Conservation (phyloP, 2,113 vertebrate genomes). For the Dunckerocampus dactyliophorus region DNA sequence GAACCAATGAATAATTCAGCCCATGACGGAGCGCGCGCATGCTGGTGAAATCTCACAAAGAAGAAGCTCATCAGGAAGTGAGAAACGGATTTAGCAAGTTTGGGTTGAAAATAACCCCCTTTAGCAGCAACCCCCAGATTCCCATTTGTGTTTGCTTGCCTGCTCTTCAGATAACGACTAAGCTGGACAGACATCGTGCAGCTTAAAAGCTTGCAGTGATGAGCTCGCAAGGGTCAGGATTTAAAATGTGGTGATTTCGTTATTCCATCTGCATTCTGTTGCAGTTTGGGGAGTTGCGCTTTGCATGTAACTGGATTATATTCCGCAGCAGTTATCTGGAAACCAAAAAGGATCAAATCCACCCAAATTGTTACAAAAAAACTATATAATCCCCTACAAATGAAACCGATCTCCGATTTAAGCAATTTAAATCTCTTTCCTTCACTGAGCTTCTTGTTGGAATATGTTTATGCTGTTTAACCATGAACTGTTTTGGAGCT, state of each 20-base stretch:
- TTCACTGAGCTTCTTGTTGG: not conserved
- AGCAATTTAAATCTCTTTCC: not conserved
- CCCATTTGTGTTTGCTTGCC: constrained; percentile 10
- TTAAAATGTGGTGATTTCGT: constrained; percentile 26
- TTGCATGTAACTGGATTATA: constrained; percentile 31
- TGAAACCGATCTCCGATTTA: constrained; percentile 5
- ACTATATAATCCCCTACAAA: constrained; percentile 1
- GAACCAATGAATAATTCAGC: constrained; percentile 21
- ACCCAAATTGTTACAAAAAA: not conserved
- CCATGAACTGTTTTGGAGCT: no score
- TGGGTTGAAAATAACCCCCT: constrained; percentile 16
- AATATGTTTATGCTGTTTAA: not conserved
- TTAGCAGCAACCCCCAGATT: constrained; percentile 3
- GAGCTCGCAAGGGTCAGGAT: constrained; percentile 24
- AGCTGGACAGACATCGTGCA: constrained; percentile 34
- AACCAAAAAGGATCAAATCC: not conserved
- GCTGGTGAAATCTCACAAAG: constrained; percentile 7
- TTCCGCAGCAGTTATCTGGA: constrained; percentile 11
- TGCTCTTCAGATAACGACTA: constrained; percentile 29
- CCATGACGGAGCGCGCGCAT: not conserved
- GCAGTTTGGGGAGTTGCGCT: constrained; percentile 29
- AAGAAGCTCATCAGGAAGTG: constrained; percentile 7
- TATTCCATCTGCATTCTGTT: constrained; percentile 11
- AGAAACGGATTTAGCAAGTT: not conserved
- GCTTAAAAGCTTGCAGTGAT: constrained; percentile 40